These are phyloP conservation scores for Zosterops lateralis DNA, from an alignment of 2,113 vertebrate genomes.

Conservation along the genomic window DNA sequence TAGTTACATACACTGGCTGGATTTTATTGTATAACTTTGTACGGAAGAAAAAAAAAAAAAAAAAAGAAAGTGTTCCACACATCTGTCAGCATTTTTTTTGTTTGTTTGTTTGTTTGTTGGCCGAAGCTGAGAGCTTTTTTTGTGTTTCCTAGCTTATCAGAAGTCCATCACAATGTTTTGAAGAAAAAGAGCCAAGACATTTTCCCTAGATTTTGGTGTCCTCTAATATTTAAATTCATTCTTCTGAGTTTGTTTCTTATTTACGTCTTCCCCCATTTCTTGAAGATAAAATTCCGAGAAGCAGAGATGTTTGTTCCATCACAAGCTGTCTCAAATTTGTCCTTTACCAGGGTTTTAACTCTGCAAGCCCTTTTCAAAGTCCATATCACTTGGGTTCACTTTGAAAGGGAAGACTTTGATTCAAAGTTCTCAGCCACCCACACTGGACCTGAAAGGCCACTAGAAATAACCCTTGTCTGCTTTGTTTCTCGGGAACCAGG, in stretches of 20 bases:
- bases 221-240: neutral
- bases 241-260: neutral
- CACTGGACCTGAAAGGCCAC: constrained; percentile 36
- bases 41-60: neutral
- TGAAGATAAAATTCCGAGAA: neutral
- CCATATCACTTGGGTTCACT: neutral
- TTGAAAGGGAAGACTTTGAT: constrained; percentile 19
- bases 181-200: neutral
- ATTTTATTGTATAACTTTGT: neutral
- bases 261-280: neutral
- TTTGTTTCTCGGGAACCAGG: constrained; percentile 57
- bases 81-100: neutral
- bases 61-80: accelerated
- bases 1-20: neutral
- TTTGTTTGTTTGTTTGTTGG: constrained; percentile 24
- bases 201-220: neutral
- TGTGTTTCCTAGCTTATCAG: neutral
- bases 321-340: neutral
- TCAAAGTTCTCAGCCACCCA: constrained; percentile 41
- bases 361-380: neutral
- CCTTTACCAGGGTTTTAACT: neutral
- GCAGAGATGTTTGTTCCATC: neutral
- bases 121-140: neutral
- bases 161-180: constrained; percentile 17
- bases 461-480: constrained; percentile 54